Evolutionary conservation across 2,888 invertebrate species (phyloP).

Genomic region (Cosmorhoe ocellata): DNA sequence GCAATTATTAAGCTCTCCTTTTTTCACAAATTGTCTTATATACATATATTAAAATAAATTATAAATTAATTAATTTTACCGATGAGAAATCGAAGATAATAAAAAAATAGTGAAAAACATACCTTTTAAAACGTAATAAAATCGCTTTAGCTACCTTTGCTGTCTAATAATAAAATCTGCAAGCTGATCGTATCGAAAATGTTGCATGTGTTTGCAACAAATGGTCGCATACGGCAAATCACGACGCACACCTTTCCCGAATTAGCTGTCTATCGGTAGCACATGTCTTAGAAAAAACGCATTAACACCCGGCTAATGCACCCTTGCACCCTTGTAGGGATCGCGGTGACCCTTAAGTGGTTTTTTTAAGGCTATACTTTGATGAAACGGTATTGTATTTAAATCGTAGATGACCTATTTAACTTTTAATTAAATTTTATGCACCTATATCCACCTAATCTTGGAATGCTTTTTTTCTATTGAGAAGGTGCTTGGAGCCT

Average conservation of each 20-base stretch:
- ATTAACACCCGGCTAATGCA: conserved; percentile 74
- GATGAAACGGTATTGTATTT: background rate
- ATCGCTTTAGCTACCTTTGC: background rate
- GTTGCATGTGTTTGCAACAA: conserved; percentile 34
- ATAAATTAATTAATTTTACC: no score
- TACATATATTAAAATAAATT: no score
- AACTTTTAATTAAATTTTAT: no score
- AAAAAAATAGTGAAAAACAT: no score
- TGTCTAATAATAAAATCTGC: background rate
- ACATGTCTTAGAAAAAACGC: conserved; percentile 74
- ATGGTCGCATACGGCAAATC: conserved; percentile 34
- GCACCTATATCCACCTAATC: no score
- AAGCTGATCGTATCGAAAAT: conserved; percentile 24
- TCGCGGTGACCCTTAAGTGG: conserved; percentile 12
- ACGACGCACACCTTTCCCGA: conserved; percentile 64
- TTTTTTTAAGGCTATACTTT: conserved; percentile 8
- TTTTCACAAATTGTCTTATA: no score
- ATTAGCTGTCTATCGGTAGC: conserved; percentile 70
- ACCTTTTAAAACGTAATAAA: no score
- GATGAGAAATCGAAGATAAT: no score
- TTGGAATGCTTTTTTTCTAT: no score
- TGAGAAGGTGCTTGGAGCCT: no score
- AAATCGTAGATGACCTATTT: no score
- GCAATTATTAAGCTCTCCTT: no score
- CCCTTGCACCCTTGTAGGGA: conserved; percentile 19